These are phyloP conservation scores for Heterodera filipjevi DNA, from an alignment of 2,888 invertebrate genomes.

Conservation along the genomic window DNA sequence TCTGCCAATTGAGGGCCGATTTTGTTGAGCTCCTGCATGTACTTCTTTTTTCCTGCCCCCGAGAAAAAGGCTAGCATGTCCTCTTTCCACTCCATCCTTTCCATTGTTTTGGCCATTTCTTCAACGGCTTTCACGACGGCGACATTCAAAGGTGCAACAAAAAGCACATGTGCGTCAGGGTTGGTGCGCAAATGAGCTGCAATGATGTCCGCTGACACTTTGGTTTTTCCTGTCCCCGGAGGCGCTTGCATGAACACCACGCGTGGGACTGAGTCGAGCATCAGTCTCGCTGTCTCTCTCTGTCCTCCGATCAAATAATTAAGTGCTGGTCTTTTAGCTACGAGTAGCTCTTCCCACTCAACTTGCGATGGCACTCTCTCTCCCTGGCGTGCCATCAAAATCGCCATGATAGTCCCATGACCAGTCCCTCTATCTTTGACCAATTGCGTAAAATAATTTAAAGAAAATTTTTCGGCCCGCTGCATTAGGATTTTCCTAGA, in stretches of 20 bases:
- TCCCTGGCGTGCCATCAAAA: conserved; percentile 1
- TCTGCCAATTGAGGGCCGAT: conserved; percentile 1
- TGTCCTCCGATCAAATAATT: conserved; percentile 17
- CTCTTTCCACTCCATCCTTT: neutral
- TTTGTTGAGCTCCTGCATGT: too few species aligned
- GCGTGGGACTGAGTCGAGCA: neutral
- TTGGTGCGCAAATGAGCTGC: neutral
- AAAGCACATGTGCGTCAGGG: neutral
- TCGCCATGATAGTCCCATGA: neutral
- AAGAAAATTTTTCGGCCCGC: neutral
- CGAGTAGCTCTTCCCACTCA: conserved; percentile 7
- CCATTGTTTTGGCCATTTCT: conserved; percentile 17
- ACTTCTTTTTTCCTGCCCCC: neutral
- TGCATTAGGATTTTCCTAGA: conserved; percentile 14
- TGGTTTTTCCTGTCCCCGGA: conserved; percentile 14
- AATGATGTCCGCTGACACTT: neutral
- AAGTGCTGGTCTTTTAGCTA: conserved; percentile 9
- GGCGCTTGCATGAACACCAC: conserved; percentile 10
- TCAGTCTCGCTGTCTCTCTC: neutral
- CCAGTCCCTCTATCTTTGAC: neutral
- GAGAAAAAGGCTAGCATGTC: conserved; percentile 16
- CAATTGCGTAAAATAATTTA: neutral
- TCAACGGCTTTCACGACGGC: conserved; percentile 12
- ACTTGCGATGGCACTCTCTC: neutral
- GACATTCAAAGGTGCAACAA: conserved; percentile 8